phyloP scores from a whole-genome alignment of 2,797 vertebrate species.

The Onychomys arenicola region DNA sequence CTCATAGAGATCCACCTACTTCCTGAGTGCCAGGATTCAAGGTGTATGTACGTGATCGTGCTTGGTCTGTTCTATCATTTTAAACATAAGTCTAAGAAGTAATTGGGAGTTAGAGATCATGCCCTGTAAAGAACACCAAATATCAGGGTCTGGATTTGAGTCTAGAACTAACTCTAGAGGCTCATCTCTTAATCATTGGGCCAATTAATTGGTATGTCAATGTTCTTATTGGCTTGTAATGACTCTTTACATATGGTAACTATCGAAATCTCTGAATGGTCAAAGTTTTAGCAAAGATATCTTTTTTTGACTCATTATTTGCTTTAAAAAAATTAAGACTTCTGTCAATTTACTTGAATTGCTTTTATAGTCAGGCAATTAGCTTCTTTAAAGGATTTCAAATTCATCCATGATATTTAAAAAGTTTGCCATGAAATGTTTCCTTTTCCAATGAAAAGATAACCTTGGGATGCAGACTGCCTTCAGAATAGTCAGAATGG shows the following conservation, averaged over 20 bases:
- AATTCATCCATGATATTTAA: conserved; percentile 15
- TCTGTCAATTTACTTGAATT: background rate
- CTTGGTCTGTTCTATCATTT: background rate
- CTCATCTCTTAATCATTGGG: background rate
- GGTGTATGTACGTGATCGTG: background rate
- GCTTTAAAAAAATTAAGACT: conserved; percentile 1
- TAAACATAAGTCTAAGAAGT: background rate
- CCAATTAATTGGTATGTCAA: background rate
- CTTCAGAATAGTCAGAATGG: background rate
- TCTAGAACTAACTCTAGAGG: background rate
- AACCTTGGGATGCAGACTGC: background rate
- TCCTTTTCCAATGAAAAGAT: conserved; percentile 11
- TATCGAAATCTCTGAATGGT: background rate
- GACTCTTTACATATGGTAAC: background rate
- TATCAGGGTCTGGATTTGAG: background rate
- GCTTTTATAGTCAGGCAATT: background rate
- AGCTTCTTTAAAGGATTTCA: background rate
- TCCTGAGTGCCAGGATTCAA: background rate
- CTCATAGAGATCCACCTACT: background rate
- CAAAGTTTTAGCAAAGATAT: background rate
- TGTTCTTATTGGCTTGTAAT: background rate
- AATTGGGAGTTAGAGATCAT: background rate
- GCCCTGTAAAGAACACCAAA: background rate
- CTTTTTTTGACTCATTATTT: conserved; percentile 8
- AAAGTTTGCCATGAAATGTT: conserved; percentile 30